Base-by-base conservation (phyloP, 37 sponge, comb jelly and placozoan species). In the Ianthella basta region DNA sequence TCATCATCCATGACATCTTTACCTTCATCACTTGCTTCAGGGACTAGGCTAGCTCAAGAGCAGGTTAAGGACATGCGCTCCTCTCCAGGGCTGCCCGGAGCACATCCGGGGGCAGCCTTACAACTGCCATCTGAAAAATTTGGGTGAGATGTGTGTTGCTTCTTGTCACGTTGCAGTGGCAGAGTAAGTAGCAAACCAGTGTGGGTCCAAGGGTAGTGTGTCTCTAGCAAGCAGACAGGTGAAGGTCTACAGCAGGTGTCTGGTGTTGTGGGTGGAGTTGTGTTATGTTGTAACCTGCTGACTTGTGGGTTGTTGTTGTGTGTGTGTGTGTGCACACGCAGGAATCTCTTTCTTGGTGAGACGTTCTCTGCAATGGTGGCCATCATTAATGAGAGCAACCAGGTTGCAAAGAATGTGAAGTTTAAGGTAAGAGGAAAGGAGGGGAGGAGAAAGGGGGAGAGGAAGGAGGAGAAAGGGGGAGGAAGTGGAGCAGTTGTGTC, bases 281-380 rank as follows among this genome's bases (percentile, higher is more conserved):
- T n/a, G n/a, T n/a, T n/a, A n/a, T n/a, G n/a, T n/a, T n/a, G n/a
- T n/a, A n/a, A n/a, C n/a, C 21, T 29, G 20, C 36, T 29, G 37
- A 32, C 32, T 70, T 13, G 36, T 2, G 20, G 20, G 36, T 8
- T 27, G 37, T 40, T 75, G 1, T 75, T 39, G 10, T 41, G 23
- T 24, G 16, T 40, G 3, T 70, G n/a, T n/a, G n/a, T n/a, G n/a
- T n/a, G n/a, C n/a, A n/a, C n/a, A n/a, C n/a, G 32, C 37, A 75
- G 88, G 15, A 87, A 81, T n/a, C 88, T 96, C 33, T 96, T 88
- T 60, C 89, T 96, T 0, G 93, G 96, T 13, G 96, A 96, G 75
- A 92, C 96, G 18, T 96, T 92, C 81, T 81, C 66, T 79, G 89
- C 86, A 4, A 90, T 91, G 41, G 85, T 96, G 29, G 79, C 88